Evolutionary conservation across 2,113 vertebrate genomes (phyloP).

Genomic region (Clarias macrocephalus): DNA sequence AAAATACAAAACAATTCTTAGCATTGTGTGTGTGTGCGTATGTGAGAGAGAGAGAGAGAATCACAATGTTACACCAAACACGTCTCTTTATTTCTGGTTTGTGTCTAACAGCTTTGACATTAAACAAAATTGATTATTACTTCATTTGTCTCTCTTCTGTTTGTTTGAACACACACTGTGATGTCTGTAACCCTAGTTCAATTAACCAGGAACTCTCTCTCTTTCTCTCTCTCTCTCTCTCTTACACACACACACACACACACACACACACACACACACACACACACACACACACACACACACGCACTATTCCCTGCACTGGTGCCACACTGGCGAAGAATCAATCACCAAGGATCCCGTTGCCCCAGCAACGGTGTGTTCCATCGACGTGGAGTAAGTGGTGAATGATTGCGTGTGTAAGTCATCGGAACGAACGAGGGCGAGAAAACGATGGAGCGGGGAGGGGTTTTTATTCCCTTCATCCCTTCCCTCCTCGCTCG

Average conservation of each 20-base stretch:
- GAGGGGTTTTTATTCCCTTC: not conserved
- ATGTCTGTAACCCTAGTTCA: conserved; percentile 95
- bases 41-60: not conserved
- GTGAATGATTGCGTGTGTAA: conserved; percentile 43
- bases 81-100: conserved; percentile 51
- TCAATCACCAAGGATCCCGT: conserved; percentile 49
- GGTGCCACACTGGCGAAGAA: conserved; percentile 41
- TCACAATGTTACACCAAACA: conserved; percentile 25
- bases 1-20: no score
- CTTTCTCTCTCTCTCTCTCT: not conserved
- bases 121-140: conserved; percentile 83
- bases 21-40: conserved; percentile 10
- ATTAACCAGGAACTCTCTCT: conserved; percentile 73
- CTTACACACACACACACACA: conserved; percentile 7
- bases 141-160: conserved; percentile 54
- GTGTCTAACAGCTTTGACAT: conserved; percentile 82
- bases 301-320: conserved; percentile 27
- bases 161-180: conserved; percentile 84
- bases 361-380: conserved; percentile 44
- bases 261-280: conserved; percentile 8
- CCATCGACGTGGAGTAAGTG: conserved; percentile 38
- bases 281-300: conserved; percentile 25
- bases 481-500: not conserved
- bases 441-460: not conserved
- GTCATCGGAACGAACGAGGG: conserved; percentile 19